These are phyloP conservation scores for Dyspetes luteomarginatus DNA, from an alignment of 2,888 invertebrate genomes.

Conservation along the genomic window DNA sequence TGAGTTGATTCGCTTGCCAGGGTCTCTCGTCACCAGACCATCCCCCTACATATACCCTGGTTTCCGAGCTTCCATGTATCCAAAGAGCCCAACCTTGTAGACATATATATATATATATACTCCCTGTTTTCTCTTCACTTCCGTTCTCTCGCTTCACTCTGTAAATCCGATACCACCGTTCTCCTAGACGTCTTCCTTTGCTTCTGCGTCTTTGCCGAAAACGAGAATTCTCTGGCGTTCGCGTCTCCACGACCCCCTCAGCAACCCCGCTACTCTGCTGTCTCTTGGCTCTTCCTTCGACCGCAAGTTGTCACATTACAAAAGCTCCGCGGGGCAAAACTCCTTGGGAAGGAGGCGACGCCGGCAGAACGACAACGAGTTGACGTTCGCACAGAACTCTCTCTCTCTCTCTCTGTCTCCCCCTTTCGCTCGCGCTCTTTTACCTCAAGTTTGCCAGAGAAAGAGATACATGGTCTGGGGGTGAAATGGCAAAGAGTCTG, in stretches of 20 bases:
- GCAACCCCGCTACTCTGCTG: neutral
- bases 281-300: constrained; percentile 51
- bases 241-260: constrained; percentile 20
- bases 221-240: constrained; percentile 31
- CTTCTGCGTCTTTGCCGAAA: constrained; percentile 40
- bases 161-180: constrained; percentile 31
- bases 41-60: constrained; percentile 28
- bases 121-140: constrained; percentile 42
- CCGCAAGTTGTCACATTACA: constrained; percentile 63
- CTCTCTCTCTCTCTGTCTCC: neutral
- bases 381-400: constrained; percentile 47
- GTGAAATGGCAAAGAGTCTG: neutral
- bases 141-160: constrained; percentile 25
- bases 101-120: neutral
- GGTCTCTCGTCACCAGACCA: constrained; percentile 53
- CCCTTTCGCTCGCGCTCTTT: constrained; percentile 7
- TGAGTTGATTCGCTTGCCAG: constrained; percentile 53
- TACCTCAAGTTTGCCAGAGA: neutral
- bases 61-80: constrained; percentile 21
- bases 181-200: constrained; percentile 44
- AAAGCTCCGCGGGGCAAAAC: constrained; percentile 64
- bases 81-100: constrained; percentile 5
- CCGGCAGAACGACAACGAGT: constrained; percentile 48
- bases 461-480: neutral
- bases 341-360: constrained; percentile 50